Conservation (phyloP, 2,888 invertebrate species). For the Steinernema carpocapsae region DNA sequence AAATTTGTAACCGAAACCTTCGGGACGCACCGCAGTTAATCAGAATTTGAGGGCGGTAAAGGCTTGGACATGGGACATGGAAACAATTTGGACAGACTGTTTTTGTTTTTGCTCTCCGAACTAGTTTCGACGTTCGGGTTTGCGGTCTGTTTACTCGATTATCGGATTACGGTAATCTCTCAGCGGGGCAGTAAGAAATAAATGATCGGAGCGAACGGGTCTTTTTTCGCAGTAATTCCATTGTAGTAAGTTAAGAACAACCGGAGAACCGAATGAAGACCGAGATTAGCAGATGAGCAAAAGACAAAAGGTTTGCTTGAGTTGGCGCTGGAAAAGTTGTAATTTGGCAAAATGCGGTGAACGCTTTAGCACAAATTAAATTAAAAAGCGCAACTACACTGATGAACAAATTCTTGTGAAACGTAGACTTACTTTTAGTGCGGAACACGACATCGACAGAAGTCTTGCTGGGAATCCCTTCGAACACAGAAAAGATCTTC, state of each 20-base stretch:
- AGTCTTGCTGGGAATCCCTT: conserved; percentile 52
- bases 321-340: too few species aligned
- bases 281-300: too few species aligned
- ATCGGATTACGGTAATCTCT: conserved; percentile 31
- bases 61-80: too few species aligned
- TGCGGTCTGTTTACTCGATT: not conserved
- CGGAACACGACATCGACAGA: conserved; percentile 54
- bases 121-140: not conserved
- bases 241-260: too few species aligned
- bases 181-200: not conserved
- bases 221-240: too few species aligned
- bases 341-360: too few species aligned
- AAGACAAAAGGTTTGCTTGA: too few species aligned
- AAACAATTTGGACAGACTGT: conserved; percentile 6
- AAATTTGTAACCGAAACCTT: conserved; percentile 25
- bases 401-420: not conserved
- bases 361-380: too few species aligned
- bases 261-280: too few species aligned
- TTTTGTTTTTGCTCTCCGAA: conserved; percentile 23
- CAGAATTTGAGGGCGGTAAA: not conserved
- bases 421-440: conserved; percentile 47
- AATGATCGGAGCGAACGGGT: not conserved
- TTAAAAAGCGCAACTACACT: too few species aligned
- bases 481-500: conserved; percentile 49
- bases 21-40: too few species aligned